Evolutionary conservation across 2,888 invertebrate genomes (phyloP).

Genomic region (Siphlonurus alternatus): DNA sequence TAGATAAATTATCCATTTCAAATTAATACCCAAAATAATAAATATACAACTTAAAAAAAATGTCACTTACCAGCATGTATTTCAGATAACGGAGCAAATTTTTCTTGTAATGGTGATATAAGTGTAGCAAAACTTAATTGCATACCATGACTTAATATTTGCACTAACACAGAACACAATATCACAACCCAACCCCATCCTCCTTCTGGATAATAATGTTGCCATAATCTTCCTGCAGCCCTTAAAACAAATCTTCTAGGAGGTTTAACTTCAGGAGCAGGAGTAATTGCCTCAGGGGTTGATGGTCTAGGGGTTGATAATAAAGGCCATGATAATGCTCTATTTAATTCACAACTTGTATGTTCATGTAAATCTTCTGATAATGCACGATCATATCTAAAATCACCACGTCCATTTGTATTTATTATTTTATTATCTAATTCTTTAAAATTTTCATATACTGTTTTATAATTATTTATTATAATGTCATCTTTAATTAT

Average conservation of each 20-base stretch:
- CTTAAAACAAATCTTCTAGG: neutral
- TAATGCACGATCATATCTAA: neutral
- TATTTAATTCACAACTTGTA: conserved; percentile 11
- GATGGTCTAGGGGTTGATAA: conserved; percentile 17
- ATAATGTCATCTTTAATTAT: no score
- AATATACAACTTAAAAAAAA: no score
- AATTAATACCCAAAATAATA: no score
- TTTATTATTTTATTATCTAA: neutral
- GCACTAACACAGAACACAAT: conserved; percentile 50
- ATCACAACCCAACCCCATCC: conserved; percentile 79
- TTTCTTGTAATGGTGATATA: conserved; percentile 1
- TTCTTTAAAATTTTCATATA: neutral
- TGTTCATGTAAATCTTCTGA: neutral
- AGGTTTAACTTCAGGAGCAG: neutral
- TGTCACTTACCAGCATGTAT: conserved; percentile 6
- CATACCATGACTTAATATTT: conserved; percentile 56
- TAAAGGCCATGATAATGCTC: conserved; percentile 35
- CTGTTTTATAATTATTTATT: no score
- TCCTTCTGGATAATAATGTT: conserved; percentile 67
- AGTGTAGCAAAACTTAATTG: conserved; percentile 24
- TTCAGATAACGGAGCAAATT: conserved; percentile 4
- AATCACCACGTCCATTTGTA: neutral
- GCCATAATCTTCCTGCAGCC: conserved; percentile 6
- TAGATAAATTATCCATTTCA: no score
- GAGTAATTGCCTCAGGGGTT: neutral